phyloP scores from a whole-genome alignment of 2,113 vertebrate genomes.

The Xenopus laevis region DNA sequence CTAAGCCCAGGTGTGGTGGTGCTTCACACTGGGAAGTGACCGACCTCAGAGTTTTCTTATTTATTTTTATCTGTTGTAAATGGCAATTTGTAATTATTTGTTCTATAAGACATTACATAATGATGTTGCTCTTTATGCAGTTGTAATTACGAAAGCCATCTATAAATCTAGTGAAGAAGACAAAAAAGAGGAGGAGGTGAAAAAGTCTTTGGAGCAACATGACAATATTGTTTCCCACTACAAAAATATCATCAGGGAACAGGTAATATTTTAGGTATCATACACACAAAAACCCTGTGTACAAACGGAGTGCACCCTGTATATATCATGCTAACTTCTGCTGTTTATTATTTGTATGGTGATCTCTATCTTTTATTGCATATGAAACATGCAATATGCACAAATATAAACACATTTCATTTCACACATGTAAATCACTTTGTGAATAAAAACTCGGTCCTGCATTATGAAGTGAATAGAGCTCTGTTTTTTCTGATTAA shows the following conservation, averaged over 20 bases:
- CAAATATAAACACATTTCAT: too few relatives aligned
- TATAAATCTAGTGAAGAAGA: slow-evolving; percentile 97
- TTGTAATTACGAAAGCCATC: slow-evolving; percentile 91
- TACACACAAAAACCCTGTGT: too few relatives aligned
- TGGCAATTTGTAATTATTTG: too few relatives aligned
- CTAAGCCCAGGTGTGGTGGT: too few relatives aligned
- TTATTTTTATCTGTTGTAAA: too few relatives aligned
- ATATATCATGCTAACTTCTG: neutral
- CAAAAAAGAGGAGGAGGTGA: slow-evolving; percentile 95
- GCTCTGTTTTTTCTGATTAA: neutral
- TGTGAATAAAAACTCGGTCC: neutral
- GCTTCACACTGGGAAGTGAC: too few relatives aligned
- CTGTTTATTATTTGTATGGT: neutral
- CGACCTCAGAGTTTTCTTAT: too few relatives aligned
- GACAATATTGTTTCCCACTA: slow-evolving; percentile 96
- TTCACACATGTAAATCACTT: too few relatives aligned
- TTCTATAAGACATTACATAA: too few relatives aligned
- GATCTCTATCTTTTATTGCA: neutral
- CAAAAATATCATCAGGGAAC: slow-evolving; percentile 94
- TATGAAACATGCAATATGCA: too few relatives aligned
- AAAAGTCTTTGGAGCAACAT: slow-evolving; percentile 94
- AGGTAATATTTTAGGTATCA: slow-evolving; percentile 69
- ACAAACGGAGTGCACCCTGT: too few relatives aligned
- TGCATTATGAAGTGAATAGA: neutral
- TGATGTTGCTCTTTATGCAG: slow-evolving; percentile 56